phyloP scores from a whole-genome alignment of 2,888 invertebrate species.

The Drosophila anomalata region DNA sequence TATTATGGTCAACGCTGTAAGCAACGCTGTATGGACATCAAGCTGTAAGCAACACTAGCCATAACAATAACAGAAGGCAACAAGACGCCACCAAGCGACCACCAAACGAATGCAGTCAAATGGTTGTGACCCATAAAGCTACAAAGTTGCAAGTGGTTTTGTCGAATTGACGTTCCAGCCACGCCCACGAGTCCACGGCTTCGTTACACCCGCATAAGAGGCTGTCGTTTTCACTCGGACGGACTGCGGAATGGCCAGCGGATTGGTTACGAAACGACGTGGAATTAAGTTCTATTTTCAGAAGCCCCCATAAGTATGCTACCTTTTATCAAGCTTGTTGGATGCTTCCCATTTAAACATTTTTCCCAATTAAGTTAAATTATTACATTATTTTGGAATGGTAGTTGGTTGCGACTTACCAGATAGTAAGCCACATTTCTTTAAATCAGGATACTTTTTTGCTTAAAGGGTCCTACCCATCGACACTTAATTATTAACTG shows the following conservation, averaged over 20 bases:
- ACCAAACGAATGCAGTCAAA: conserved; percentile 57
- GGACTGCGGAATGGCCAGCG: conserved; percentile 16
- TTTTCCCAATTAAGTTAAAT: neutral
- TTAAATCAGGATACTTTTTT: no score
- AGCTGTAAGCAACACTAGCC: conserved; percentile 60
- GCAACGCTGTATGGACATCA: no score
- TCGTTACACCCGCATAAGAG: conserved; percentile 29
- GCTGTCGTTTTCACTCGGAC: conserved; percentile 33
- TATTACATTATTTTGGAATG: neutral
- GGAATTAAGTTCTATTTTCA: no score
- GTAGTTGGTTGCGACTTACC: no score
- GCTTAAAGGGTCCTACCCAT: conserved; percentile 3
- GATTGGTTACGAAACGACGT: neutral
- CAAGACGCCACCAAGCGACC: conserved; percentile 52
- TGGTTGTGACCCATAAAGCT: conserved; percentile 70
- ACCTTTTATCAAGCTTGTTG: neutral
- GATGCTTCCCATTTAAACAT: neutral
- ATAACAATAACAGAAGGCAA: conserved; percentile 65
- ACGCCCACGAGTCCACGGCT: conserved; percentile 20
- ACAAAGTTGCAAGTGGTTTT: conserved; percentile 62
- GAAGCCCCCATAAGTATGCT: conserved; percentile 8
- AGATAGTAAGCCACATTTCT: no score
- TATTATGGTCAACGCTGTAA: conserved; percentile 68
- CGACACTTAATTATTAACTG: conserved; percentile 58
- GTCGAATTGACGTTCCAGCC: conserved; percentile 20